These are phyloP conservation scores for Sminthurides aquaticus DNA, from an alignment of 2,888 invertebrate species.

Conservation along the genomic window DNA sequence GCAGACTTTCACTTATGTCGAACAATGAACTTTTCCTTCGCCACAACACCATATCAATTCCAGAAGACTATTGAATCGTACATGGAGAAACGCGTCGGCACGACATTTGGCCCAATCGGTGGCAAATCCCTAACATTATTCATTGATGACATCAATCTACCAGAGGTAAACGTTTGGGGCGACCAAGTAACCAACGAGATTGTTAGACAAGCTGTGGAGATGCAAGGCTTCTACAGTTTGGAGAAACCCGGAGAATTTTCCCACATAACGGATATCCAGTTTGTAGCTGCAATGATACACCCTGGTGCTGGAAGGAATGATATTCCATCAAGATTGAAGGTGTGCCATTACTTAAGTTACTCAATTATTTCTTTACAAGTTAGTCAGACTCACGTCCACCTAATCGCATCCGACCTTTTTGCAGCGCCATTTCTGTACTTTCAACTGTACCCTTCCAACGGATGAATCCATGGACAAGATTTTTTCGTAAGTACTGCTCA, in stretches of 20 bases:
- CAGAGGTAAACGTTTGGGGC: slow-evolving; percentile 89
- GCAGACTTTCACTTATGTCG: slow-evolving; percentile 74
- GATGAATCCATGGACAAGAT: slow-evolving; percentile 84
- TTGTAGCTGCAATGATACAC: slow-evolving; percentile 56
- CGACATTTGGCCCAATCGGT: slow-evolving; percentile 87
- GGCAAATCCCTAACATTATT: slow-evolving; percentile 89
- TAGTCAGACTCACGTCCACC: too few species aligned
- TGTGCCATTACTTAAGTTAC: too few species aligned
- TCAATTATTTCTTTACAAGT: too few species aligned
- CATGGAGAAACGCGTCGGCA: slow-evolving; percentile 89
- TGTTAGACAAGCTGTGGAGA: slow-evolving; percentile 90
- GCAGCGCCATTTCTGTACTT: slow-evolving; percentile 78
- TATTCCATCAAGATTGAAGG: slow-evolving; percentile 81
- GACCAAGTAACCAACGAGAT: slow-evolving; percentile 88
- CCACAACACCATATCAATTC: slow-evolving; percentile 88
- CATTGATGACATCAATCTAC: slow-evolving; percentile 91
- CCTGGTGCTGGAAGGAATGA: slow-evolving; percentile 87
- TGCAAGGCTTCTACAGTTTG: slow-evolving; percentile 90
- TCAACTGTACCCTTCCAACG: slow-evolving; percentile 88
- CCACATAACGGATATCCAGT: slow-evolving; percentile 80
- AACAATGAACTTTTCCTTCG: slow-evolving; percentile 91
- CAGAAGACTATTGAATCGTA: slow-evolving; percentile 93
- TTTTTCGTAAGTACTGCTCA: slow-evolving; percentile 5
- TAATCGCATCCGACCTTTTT: too few species aligned
- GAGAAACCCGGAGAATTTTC: slow-evolving; percentile 96